Evolutionary conservation across 92 coral and sea anemone species (phyloP).

Genomic region (Epizoanthus stellaris): DNA sequence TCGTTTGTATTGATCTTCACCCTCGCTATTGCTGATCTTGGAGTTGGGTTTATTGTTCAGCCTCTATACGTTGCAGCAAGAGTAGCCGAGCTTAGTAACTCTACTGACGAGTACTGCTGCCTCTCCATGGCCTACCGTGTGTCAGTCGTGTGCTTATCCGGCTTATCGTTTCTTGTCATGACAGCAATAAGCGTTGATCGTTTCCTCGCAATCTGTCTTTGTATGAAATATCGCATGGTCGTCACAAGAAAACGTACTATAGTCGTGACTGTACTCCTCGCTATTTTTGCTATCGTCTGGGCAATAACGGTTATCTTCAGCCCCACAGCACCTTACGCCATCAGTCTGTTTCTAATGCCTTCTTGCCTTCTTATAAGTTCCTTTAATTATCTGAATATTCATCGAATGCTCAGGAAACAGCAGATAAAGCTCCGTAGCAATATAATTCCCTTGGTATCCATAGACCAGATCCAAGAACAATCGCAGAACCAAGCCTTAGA

Average conservation of each 20-base stretch:
- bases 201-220: slow-evolving; percentile 11
- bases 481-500: neutral
- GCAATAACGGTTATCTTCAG: slow-evolving; percentile 4
- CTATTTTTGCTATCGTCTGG: neutral
- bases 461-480: neutral
- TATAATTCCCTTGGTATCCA: neutral
- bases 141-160: slow-evolving; percentile 17
- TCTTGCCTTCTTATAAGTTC: slow-evolving; percentile 3
- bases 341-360: slow-evolving; percentile 9
- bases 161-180: slow-evolving; percentile 26
- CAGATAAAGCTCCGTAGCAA: slow-evolving; percentile 1
- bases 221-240: slow-evolving; percentile 29
- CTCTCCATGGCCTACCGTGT: slow-evolving; percentile 11
- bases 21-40: slow-evolving; percentile 5
- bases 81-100: neutral
- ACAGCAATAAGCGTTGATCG: slow-evolving; percentile 31
- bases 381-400: slow-evolving; percentile 14
- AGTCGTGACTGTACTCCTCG: neutral
- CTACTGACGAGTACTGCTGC: neutral
- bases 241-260: slow-evolving; percentile 3
- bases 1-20: slow-evolving; percentile 21
- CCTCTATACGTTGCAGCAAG: slow-evolving; percentile 22
- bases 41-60: slow-evolving; percentile 19
- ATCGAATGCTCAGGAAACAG: slow-evolving; percentile 15
- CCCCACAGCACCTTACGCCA: neutral